Evolutionary conservation across 2,797 vertebrate species (phyloP), one percentile per base, ranked within the genome.

Genomic region (Falco peregrinus): DNA sequence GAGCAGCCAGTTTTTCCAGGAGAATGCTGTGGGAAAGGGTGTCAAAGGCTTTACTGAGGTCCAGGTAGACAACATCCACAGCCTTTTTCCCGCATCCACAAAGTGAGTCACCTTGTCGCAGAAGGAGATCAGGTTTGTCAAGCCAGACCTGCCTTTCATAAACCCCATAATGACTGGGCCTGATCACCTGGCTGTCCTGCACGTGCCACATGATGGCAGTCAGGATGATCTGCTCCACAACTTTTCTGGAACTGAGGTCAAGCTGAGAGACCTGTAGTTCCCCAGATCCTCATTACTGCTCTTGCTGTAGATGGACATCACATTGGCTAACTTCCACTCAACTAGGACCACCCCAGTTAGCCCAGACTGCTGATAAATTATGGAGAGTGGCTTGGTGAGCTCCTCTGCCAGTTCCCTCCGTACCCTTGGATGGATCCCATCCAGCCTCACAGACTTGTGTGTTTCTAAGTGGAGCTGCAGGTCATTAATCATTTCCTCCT

Each of bases 31-130:
- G 37, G 22, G 8, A 51, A 73, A 65, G 50, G 2, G 16, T 24
- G 16, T 59, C 26, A 59, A 51, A 87, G 10, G 17, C 20, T 57
- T 63, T 22, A 43, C 16, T 43, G 35, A 64, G 33, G 28, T 35
- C 11, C 6, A 12, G 48, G 48, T 48, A 21, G 7, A 56, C 18
- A 45, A 45, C 35, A 37, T 29, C 12, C 20, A 39, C 28, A 43
- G 10, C 2, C 16, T 15, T 71, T 57, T n/a, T n/a, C 31, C 29
- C 16, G 64, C 14, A 57, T 10, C 4, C 21, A 28, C 21, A 4
- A 41, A 56, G 11, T 14, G 47, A 10, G 0, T 0, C 31, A 15
- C 3, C 2, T 31, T 64, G 9, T 18, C 25, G 16, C 8, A 77
- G 31, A n/a, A 22, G 16, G 37, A 41, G 39, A 39, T 20, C 6